Evolutionary conservation across 2,797 vertebrate genomes (phyloP), one percentile per base, ranked within the genome.

Genomic region (Prunella strophiata): DNA sequence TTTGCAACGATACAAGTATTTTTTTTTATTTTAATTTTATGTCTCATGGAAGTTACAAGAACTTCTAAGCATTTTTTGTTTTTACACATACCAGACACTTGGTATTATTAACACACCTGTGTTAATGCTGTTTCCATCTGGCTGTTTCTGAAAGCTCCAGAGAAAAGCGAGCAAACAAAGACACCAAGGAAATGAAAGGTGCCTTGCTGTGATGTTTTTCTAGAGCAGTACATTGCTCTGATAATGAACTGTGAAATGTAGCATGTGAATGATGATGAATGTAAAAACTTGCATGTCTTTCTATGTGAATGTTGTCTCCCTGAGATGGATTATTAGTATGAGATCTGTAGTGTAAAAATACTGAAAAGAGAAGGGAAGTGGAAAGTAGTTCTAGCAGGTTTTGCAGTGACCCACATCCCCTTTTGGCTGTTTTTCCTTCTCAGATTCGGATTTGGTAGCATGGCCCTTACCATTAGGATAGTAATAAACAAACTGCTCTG

Each of bases 281-380:
- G 78, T 95, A 79, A 52, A 91, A 78, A 82, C 50, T n/a, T 96
- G 93, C 91, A 94, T 88, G 89, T 82, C 52, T 52, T 93, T 84
- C 58, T 76, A 61, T 71, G 71, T 93, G 74, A 87, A 88, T 78
- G 78, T 94, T 1, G 2, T 87, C 78, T 90, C 76, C 36, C n/a
- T 48, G 78, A 80, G 38, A 51, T 80, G 73, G 54, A 25, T 85
- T 91, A 9, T 72, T 94, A 82, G 50, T 91, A 47, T 76, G 77
- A 80, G 57, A 75, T 95, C 50, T 74, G 55, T 93, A 63, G 58
- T 82, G 77, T 88, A 79, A 79, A 92, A 93, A 62, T 78, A 48
- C 47, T 89, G 80, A 55, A 81, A 92, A 89, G 58, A 76, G n/a
- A 89, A 68, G 65, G 84, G 48, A 87, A 55, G 42, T 61, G 36